Evolutionary conservation across 2,888 invertebrate species (phyloP).

Genomic region (Gastrophysa polygoni): DNA sequence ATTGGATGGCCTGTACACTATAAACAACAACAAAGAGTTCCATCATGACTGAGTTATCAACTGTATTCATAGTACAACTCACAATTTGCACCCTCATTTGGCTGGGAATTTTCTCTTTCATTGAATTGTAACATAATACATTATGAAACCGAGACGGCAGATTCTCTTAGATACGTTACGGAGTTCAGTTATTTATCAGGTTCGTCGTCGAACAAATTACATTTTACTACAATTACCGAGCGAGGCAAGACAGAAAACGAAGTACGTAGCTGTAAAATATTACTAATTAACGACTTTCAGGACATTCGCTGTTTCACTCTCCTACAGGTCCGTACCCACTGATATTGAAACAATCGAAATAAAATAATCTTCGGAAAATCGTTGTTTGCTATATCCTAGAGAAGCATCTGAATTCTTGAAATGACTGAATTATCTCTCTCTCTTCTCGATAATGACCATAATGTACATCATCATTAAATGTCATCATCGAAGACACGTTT

Average conservation of each 20-base stretch:
- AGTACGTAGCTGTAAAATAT: conserved; percentile 54
- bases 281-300: conserved; percentile 56
- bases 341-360: no score
- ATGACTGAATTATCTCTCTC: no score
- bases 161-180: conserved; percentile 41
- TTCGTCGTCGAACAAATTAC: conserved; percentile 49
- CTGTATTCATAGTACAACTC: no score
- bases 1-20: no score
- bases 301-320: conserved; percentile 51
- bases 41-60: no score
- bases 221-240: conserved; percentile 47
- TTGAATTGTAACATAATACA: conserved; percentile 20
- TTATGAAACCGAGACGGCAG: conserved; percentile 35
- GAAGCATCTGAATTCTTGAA: no score
- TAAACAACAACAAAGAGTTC: no score
- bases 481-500: no score
- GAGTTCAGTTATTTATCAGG: conserved; percentile 47
- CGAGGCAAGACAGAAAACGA: conserved; percentile 43
- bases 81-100: not conserved
- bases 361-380: no score
- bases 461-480: no score
- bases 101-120: conserved; percentile 11
- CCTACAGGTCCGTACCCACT: conserved; percentile 23
- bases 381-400: no score
- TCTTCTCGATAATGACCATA: no score